Evolutionary conservation across 2,888 invertebrate genomes (phyloP).

Genomic region (Timema cristinae): DNA sequence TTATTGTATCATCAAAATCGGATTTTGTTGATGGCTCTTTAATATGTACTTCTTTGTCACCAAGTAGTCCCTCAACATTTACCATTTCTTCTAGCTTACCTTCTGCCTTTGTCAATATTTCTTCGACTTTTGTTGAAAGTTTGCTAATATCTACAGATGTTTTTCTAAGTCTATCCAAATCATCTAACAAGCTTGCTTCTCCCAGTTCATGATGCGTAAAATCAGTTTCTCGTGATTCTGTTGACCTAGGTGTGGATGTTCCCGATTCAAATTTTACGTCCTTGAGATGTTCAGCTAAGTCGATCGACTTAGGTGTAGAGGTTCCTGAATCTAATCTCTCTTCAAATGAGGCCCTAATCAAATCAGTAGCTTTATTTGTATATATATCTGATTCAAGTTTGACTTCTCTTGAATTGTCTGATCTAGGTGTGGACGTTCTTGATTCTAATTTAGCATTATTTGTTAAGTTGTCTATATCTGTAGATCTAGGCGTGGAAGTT

Average conservation of each 20-base stretch:
- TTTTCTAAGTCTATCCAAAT: conserved; percentile 13
- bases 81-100: conserved; percentile 18
- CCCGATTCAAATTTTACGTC: conserved; percentile 8
- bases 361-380: no score
- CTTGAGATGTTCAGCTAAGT: not conserved
- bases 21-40: no score
- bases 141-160: no score
- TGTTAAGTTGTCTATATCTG: no score
- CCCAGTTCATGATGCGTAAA: not conserved
- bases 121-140: conserved; percentile 13
- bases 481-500: no score
- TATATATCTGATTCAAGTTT: no score
- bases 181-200: conserved; percentile 28
- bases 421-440: no score
- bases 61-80: no score
- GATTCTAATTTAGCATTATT: no score
- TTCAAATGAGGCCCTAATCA: no score
- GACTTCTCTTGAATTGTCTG: no score
- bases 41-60: conserved; percentile 3
- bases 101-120: conserved; percentile 14
- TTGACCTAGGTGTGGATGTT: conserved; percentile 6
- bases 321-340: not conserved
- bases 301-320: not conserved
- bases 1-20: conserved; percentile 13
- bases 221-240: conserved; percentile 1